These are phyloP conservation scores for Stenodera caucasica DNA, from an alignment of 2,888 invertebrate genomes.

Conservation along the genomic window DNA sequence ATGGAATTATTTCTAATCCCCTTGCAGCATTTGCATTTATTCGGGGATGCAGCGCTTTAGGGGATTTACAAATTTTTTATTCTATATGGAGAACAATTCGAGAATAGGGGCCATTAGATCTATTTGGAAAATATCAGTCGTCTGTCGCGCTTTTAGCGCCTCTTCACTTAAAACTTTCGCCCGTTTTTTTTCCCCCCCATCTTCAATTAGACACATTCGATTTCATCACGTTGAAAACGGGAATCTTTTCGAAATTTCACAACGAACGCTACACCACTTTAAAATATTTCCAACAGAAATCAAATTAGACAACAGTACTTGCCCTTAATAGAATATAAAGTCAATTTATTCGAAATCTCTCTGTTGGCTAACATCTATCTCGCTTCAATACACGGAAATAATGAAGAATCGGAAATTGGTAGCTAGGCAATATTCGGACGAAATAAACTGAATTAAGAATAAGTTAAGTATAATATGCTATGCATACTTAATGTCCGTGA, in stretches of 20 bases:
- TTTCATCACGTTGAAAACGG: neutral
- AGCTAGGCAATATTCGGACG: slow-evolving; percentile 28
- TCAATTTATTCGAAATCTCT: slow-evolving; percentile 40
- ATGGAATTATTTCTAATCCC: slow-evolving; percentile 40
- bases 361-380: slow-evolving; percentile 23
- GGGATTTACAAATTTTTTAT: slow-evolving; percentile 23
- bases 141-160: neutral
- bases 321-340: slow-evolving; percentile 40
- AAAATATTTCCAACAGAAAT: slow-evolving; percentile 38
- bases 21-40: slow-evolving; percentile 28
- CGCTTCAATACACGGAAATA: neutral
- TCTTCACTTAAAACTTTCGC: neutral
- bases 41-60: slow-evolving; percentile 20
- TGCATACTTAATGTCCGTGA: slow-evolving; percentile 51
- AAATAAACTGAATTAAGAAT: slow-evolving; percentile 40
- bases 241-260: neutral
- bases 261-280: slow-evolving; percentile 28
- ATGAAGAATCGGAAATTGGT: slow-evolving; percentile 12
- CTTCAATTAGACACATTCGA: slow-evolving; percentile 18
- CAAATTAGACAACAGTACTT: slow-evolving; percentile 43
- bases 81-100: slow-evolving; percentile 15
- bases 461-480: slow-evolving; percentile 45
- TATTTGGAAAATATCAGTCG: neutral
- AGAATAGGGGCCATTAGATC: too few relatives aligned
- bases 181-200: slow-evolving; percentile 8